Conservation (phyloP, 2,797 vertebrate genomes). For the Melanogrammus aeglefinus region DNA sequence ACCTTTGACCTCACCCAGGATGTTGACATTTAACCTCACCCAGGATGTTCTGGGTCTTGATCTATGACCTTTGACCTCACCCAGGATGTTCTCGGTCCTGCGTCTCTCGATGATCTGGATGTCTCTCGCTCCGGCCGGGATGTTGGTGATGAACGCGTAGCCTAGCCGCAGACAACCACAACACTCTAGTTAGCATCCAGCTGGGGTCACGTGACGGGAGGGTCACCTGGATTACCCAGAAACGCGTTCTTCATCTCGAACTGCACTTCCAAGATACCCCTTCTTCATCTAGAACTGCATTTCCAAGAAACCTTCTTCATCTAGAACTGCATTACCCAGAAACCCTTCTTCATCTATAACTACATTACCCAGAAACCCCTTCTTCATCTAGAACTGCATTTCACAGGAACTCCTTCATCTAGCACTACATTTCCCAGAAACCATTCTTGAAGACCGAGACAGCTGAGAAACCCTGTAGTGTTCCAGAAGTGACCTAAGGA, state of each 20-base stretch:
- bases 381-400: not conserved
- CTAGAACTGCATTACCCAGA: not conserved
- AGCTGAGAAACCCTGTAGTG: too few relatives aligned
- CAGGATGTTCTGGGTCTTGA: too few relatives aligned
- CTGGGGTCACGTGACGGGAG: not conserved
- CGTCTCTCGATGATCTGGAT: conserved; percentile 89
- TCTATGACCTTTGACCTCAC: conserved; percentile 38
- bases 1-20: conserved; percentile 50
- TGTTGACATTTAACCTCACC: too few relatives aligned
- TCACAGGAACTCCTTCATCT: too few relatives aligned
- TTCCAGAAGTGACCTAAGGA: too few relatives aligned
- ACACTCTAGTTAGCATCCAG: not conserved
- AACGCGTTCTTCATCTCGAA: not conserved
- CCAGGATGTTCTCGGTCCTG: conserved; percentile 89
- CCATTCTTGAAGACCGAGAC: too few relatives aligned
- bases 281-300: too few relatives aligned
- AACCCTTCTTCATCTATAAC: not conserved
- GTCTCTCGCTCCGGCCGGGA: conserved; percentile 82
- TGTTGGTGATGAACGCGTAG: conserved; percentile 84
- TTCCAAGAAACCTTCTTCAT: not conserved
- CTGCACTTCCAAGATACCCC: too few relatives aligned
- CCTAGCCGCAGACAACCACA: conserved; percentile 64
- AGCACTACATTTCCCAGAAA: too few relatives aligned
- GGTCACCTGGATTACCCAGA: not conserved
- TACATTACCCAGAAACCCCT: not conserved